These are phyloP conservation scores for Carposina sasakii DNA, from an alignment of 1,140 invertebrate species.

Conservation along the genomic window DNA sequence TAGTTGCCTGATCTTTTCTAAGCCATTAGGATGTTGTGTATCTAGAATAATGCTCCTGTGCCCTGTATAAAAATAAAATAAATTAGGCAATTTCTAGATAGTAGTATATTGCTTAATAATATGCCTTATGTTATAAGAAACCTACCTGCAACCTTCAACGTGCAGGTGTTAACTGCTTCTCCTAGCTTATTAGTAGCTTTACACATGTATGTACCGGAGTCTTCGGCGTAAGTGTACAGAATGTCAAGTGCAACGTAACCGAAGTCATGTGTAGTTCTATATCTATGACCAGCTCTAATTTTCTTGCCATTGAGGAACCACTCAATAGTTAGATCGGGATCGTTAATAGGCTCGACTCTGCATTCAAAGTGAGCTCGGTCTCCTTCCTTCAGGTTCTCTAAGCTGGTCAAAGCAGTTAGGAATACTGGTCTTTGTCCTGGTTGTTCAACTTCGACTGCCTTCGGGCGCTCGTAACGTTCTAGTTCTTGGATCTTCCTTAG, in stretches of 20 bases:
- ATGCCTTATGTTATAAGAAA: constrained; percentile 20
- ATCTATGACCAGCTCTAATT: constrained; percentile 87
- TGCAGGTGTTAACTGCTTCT: constrained; percentile 93
- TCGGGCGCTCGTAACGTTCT: constrained; percentile 85
- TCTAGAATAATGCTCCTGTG: constrained; percentile 89
- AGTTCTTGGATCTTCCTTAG: constrained; percentile 91
- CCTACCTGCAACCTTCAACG: constrained; percentile 85
- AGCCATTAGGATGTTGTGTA: constrained; percentile 92
- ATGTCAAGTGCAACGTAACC: constrained; percentile 96
- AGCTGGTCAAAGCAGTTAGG: constrained; percentile 86
- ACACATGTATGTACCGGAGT: constrained; percentile 95
- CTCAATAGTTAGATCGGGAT: constrained; percentile 94
- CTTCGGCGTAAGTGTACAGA: constrained; percentile 93
- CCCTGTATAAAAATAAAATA: constrained; percentile 67
- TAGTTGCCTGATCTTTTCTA: constrained; percentile 92
- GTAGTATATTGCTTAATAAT: constrained; percentile 6
- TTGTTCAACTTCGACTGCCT: constrained; percentile 83
- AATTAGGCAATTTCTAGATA: no score
- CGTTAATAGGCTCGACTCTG: constrained; percentile 95
- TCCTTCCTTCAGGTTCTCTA: constrained; percentile 91
- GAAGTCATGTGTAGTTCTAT: constrained; percentile 94
- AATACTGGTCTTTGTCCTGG: constrained; percentile 88
- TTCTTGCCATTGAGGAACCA: constrained; percentile 94
- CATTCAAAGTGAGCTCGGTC: constrained; percentile 96
- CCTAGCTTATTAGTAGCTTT: constrained; percentile 93